These are phyloP conservation scores for Lepisosteus osseus DNA, from an alignment of 2,113 vertebrate species.

Conservation along the genomic window DNA sequence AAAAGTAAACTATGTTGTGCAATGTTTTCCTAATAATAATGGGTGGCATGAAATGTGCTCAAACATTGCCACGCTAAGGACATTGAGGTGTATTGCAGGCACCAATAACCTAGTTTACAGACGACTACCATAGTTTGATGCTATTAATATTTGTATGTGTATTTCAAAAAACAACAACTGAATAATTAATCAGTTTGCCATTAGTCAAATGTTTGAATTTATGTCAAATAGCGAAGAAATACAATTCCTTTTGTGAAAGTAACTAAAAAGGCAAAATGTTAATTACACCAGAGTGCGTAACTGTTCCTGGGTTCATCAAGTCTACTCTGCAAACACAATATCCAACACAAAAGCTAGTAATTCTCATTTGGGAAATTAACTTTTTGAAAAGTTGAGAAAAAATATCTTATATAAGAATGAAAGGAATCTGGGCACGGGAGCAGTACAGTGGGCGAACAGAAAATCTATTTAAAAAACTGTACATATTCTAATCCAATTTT, in stretches of 20 bases:
- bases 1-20: too few relatives aligned
- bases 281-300: not conserved
- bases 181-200: not conserved
- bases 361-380: not conserved
- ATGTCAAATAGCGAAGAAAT: too few relatives aligned
- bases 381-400: not conserved
- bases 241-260: not conserved
- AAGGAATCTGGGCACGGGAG: slow-evolving; percentile 8
- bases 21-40: not conserved
- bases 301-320: too few relatives aligned
- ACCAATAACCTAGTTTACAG: not conserved
- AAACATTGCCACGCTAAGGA: slow-evolving; percentile 24
- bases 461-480: slow-evolving; percentile 21
- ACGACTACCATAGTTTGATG: not conserved
- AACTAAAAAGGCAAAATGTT: not conserved
- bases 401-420: slow-evolving; percentile 1
- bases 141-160: not conserved
- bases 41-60: not conserved
- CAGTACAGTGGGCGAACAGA: not conserved
- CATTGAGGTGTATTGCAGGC: slow-evolving; percentile 12
- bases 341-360: too few relatives aligned
- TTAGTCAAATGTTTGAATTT: too few relatives aligned
- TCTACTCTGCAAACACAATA: not conserved
- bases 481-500: slow-evolving; percentile 38
- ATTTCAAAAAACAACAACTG: not conserved